Conservation (phyloP, 2,797 vertebrate species). For the Paedocypris micromegethes region DNA sequence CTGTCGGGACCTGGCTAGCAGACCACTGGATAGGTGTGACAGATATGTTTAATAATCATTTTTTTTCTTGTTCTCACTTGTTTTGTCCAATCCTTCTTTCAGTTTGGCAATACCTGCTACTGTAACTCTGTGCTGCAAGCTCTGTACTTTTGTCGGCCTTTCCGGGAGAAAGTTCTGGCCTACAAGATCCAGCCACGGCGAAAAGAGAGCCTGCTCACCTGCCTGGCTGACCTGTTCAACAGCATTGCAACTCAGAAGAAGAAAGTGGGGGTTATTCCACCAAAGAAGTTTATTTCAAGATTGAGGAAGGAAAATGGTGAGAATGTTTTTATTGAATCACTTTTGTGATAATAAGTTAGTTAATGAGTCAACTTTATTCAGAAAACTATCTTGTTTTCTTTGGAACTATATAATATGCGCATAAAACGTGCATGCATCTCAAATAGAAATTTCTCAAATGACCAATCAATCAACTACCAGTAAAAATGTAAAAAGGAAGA, state of each 20-base stretch:
- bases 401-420: too few relatives aligned
- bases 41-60: not conserved
- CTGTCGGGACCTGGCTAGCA: too few relatives aligned
- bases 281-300: slow-evolving; percentile 90
- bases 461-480: too few relatives aligned
- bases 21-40: not conserved
- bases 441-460: too few relatives aligned
- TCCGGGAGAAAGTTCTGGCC: slow-evolving; percentile 87
- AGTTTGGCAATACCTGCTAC: slow-evolving; percentile 96
- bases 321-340: too few relatives aligned
- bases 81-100: slow-evolving; percentile 28
- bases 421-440: too few relatives aligned
- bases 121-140: slow-evolving; percentile 92
- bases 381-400: too few relatives aligned
- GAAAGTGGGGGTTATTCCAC: slow-evolving; percentile 91
- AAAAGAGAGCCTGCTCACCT: slow-evolving; percentile 88
- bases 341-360: too few relatives aligned
- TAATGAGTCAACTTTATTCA: too few relatives aligned
- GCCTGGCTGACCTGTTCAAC: slow-evolving; percentile 88
- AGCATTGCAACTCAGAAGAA: slow-evolving; percentile 92
- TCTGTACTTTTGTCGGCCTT: slow-evolving; percentile 88
- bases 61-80: slow-evolving; percentile 10
- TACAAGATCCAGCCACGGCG: slow-evolving; percentile 88
- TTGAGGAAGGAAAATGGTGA: slow-evolving; percentile 89
- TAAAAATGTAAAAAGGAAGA: too few relatives aligned